A percentile compares a stretch with the other conserved stretches of the same genome.
phyloP scores from a whole-genome alignment of 1,140 invertebrate species.

The Drosophila asahinai region DNA sequence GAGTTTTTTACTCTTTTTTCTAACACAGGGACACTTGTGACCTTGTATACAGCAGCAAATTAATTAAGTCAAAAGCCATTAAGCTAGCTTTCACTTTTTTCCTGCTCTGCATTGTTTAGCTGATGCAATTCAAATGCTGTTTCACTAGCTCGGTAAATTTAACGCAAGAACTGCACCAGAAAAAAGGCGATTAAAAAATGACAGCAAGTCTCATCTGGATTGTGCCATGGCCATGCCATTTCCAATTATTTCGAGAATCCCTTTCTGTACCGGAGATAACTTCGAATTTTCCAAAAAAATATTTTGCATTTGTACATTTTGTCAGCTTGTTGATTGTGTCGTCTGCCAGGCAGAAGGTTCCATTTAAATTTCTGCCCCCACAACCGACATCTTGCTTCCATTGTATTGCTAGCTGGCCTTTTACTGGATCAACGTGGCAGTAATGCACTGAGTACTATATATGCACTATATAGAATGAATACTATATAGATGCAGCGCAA shows the following conservation, averaged over 20 bases:
- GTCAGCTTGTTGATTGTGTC: conserved; percentile 22
- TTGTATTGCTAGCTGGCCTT: conserved; percentile 24
- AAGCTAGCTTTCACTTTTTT: neutral
- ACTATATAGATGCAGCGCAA: conserved; percentile 47
- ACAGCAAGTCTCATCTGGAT: neutral
- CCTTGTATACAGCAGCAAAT: conserved; percentile 6
- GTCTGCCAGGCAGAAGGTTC: neutral
- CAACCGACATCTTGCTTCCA: neutral
- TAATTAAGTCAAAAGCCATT: conserved; percentile 46
- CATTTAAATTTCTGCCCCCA: conserved; percentile 21
- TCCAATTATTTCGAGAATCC: conserved; percentile 31
- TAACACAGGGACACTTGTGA: too few species aligned
- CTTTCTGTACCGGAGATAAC: neutral
- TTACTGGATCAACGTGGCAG: conserved; percentile 20
- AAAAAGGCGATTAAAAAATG: conserved; percentile 1
- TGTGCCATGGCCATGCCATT: neutral
- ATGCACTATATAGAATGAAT: neutral
- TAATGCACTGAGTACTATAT: conserved; percentile 21
- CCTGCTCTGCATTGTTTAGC: neutral
- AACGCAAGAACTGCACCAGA: neutral
- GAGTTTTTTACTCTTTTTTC: neutral
- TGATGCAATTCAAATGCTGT: conserved; percentile 21
- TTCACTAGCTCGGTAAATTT: neutral
- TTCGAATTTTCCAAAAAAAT: conserved; percentile 11
- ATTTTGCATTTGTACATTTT: conserved; percentile 22